Conservation (phyloP, 2,113 vertebrate species). For the Paralichthys olivaceus region DNA sequence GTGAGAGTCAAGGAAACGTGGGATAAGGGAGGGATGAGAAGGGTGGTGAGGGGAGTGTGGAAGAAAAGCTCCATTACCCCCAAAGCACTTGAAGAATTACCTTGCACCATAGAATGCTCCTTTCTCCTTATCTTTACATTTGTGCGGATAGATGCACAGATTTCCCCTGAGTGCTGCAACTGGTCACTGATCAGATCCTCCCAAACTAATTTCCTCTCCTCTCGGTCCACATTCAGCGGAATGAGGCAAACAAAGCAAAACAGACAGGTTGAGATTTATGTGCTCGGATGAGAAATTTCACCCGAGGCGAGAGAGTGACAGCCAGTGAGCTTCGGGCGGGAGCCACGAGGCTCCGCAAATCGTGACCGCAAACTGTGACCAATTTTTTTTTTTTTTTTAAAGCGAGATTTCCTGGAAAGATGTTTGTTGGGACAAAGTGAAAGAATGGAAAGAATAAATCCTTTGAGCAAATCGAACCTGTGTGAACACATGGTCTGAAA, state of each 20-base stretch:
- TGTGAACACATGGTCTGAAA: too few relatives aligned
- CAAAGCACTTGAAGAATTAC: background rate
- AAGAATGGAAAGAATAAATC: too few relatives aligned
- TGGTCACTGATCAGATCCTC: constrained; percentile 35
- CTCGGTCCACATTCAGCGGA: constrained; percentile 18
- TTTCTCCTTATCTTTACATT: background rate
- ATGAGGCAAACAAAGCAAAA: constrained; percentile 20
- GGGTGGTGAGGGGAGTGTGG: background rate
- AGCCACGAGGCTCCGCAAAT: background rate
- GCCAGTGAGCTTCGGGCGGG: background rate
- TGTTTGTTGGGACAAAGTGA: background rate
- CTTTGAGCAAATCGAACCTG: too few relatives aligned
- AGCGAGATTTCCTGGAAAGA: background rate
- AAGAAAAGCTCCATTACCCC: background rate
- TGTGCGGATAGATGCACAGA: constrained; percentile 15
- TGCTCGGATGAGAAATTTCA: constrained; percentile 15
- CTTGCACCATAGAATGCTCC: background rate
- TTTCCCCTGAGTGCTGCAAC: constrained; percentile 17
- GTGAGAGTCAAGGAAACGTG: constrained; percentile 52
- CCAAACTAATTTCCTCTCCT: constrained; percentile 26
- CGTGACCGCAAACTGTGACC: constrained; percentile 29
- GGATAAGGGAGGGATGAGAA: constrained; percentile 2
- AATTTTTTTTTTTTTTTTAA: constrained; percentile 1
- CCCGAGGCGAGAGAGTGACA: constrained; percentile 8
- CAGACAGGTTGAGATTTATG: constrained; percentile 24